Percentiles rank a stretch among this genome's conserved stretches.
These are phyloP conservation scores for Drosophila teissieri DNA, from an alignment of 1,140 invertebrate genomes.

Conservation along the genomic window DNA sequence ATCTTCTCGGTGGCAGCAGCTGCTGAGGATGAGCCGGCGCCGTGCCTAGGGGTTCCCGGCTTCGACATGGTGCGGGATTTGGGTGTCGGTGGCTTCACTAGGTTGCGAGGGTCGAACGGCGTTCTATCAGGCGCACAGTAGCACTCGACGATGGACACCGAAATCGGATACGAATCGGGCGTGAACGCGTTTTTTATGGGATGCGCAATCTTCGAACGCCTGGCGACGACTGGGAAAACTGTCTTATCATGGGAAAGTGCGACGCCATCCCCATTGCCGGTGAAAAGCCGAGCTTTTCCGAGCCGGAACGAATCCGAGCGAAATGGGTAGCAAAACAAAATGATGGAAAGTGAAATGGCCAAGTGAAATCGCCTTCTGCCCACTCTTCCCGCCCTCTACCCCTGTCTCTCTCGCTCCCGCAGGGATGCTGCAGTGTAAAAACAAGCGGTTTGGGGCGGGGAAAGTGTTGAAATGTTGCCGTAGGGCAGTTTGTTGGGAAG, in stretches of 20 bases:
- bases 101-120: constrained; percentile 45
- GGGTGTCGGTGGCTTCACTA: constrained; percentile 16
- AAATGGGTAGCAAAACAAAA: constrained; percentile 73
- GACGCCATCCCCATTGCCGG: constrained; percentile 35
- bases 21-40: constrained; percentile 29
- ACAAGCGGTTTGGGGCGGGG: constrained; percentile 17
- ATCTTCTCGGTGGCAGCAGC: constrained; percentile 62
- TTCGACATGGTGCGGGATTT: constrained; percentile 55
- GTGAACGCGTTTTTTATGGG: constrained; percentile 11
- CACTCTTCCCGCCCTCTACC: background rate
- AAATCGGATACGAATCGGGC: constrained; percentile 15
- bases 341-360: constrained; percentile 65
- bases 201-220: constrained; percentile 50
- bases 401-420: constrained; percentile 1
- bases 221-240: constrained; percentile 63
- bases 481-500: constrained; percentile 66
- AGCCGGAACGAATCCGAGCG: constrained; percentile 32
- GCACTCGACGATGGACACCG: constrained; percentile 31
- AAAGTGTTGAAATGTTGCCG: constrained; percentile 55
- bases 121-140: constrained; percentile 68
- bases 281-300: constrained; percentile 30
- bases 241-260: constrained; percentile 52
- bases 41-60: constrained; percentile 69
- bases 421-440: constrained; percentile 56
- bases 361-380: constrained; percentile 31